Evolutionary conservation across 1,140 invertebrate species (phyloP).

Genomic region (Brevipalpus yothersi): DNA sequence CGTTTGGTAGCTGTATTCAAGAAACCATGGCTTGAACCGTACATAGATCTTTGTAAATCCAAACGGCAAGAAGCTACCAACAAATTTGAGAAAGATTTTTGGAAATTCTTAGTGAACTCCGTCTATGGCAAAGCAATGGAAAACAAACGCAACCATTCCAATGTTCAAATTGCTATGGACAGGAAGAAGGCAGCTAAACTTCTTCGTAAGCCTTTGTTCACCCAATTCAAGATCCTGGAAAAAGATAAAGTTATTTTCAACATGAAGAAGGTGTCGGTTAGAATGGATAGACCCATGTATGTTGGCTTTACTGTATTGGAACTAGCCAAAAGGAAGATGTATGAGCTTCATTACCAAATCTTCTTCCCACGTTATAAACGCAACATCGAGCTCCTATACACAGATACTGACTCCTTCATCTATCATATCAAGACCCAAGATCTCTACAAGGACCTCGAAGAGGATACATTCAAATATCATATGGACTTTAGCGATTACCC

Average conservation of each 20-base stretch:
- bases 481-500: constrained; percentile 1
- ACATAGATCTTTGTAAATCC: constrained; percentile 22
- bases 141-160: constrained; percentile 21
- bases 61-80: constrained; percentile 13
- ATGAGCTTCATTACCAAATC: constrained; percentile 17
- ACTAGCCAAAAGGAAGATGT: constrained; percentile 15
- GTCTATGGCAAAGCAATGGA: constrained; percentile 26
- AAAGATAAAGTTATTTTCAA: constrained; percentile 9
- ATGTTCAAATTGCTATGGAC: constrained; percentile 19
- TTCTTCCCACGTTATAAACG: constrained; percentile 16
- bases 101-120: constrained; percentile 22
- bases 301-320: constrained; percentile 13
- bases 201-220: constrained; percentile 20
- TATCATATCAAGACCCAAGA: constrained; percentile 20
- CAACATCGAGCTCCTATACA: constrained; percentile 16
- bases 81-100: constrained; percentile 17
- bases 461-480: neutral
- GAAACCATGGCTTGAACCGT: constrained; percentile 22
- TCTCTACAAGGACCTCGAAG: constrained; percentile 20
- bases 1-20: constrained; percentile 24
- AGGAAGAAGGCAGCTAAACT: constrained; percentile 15
- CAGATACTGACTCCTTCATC: constrained; percentile 22
- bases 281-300: constrained; percentile 14
- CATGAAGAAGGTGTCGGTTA: constrained; percentile 11
- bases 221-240: constrained; percentile 6